Percentiles rank a stretch among this genome's conserved stretches.
Conservation (phyloP, 2,113 vertebrate species). For the Perccottus glenii region DNA sequence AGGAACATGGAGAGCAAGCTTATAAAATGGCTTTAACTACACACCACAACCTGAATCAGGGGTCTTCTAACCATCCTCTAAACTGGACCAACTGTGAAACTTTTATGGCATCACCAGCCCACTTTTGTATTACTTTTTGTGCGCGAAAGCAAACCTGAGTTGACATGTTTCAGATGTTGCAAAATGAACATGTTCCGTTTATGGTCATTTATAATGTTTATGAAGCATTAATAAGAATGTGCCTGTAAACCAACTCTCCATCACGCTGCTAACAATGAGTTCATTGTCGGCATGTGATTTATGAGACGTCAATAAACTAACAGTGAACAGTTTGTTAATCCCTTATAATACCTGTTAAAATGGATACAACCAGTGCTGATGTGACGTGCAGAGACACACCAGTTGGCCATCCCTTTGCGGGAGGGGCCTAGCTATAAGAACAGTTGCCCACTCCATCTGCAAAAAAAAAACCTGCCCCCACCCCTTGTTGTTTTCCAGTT, state of each 20-base stretch:
- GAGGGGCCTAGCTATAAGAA: conserved; percentile 69
- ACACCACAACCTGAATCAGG: conserved; percentile 61
- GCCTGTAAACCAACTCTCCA: conserved; percentile 65
- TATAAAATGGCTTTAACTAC: conserved; percentile 73
- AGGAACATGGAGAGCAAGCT: conserved; percentile 68
- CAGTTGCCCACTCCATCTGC: conserved; percentile 73
- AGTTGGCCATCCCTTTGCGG: conserved; percentile 65
- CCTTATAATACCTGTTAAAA: conserved; percentile 68
- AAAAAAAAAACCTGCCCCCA: conserved; percentile 57
- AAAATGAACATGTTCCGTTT: conserved; percentile 32
- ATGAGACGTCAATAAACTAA: conserved; percentile 66
- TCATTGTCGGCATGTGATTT: conserved; percentile 69
- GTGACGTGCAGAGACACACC: conserved; percentile 50
- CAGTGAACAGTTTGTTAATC: conserved; percentile 74
- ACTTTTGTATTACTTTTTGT: conserved; percentile 7
- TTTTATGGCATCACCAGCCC: conserved; percentile 36
- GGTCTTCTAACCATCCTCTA: conserved; percentile 42
- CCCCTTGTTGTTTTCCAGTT: conserved; percentile 83
- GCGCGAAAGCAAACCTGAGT: conserved; percentile 22
- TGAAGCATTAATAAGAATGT: conserved; percentile 70
- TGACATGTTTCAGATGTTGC: conserved; percentile 41
- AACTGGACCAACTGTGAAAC: conserved; percentile 54
- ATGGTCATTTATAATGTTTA: conserved; percentile 68
- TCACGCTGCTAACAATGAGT: conserved; percentile 61
- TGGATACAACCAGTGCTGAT: conserved; percentile 50